Evolutionary conservation across 1,140 invertebrate species (phyloP), one percentile per base, ranked within the genome.

Genomic region (Drosophila repletoides): DNA sequence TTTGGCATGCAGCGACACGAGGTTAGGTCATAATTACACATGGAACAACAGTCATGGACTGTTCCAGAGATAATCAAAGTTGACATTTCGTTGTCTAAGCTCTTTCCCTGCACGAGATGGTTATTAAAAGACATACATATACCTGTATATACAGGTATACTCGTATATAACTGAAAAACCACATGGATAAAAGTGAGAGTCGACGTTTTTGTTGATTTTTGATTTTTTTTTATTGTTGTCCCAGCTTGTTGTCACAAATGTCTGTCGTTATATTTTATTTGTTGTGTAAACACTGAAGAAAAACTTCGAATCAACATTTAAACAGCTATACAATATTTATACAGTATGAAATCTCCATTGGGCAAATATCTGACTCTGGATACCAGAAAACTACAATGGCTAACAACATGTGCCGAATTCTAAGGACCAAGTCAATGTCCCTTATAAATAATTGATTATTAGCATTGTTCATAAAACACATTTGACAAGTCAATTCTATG

Each of bases 81-180:
- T 79, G 53, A 75, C 80, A 84, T 74, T 83, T 79, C 60, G 55
- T 77, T 84, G 70, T 75, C 80, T 68, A 68, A 79, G 65, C 63
- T 65, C 51, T 33, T 46, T 31, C 45, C 40, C 10, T 49, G 45
- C 66, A 69, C 49, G 66, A 48, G 40, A 64, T 63, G 5, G 59
- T 26, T 51, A 64, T 56, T 49, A 49, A 12, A 21, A 9, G n/a
- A 22, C 12, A 40, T 48, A 28, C 36, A 19, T 9, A 29, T 15
- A 49, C 21, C 46, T 46, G 53, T 19, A 40, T 48, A 34, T 45
- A 63, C n/a, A 34, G 4, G 40, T 51, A 60, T 34, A 15, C 15
- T 7, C 29, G 3, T 33, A 15, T 15, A 22, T 48, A 1, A 15
- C 22, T n/a, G 34, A 6, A 53, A 43, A 53, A 49, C 12, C 22